Conservation (phyloP, 2,888 invertebrate genomes). For the Mallateleia sp. region DNA sequence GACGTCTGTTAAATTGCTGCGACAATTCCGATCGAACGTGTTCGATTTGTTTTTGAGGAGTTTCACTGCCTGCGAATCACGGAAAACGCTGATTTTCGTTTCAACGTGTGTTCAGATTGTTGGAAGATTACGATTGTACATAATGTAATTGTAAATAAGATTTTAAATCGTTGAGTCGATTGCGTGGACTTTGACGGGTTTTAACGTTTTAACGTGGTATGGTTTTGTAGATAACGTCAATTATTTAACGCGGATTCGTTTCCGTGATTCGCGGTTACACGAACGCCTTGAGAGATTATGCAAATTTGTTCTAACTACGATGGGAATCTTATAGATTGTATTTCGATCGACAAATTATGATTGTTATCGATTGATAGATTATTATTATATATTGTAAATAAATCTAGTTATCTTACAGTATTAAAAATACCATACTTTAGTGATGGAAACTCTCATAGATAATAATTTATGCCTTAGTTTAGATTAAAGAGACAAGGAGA, state of each 20-base stretch:
- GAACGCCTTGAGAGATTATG: constrained; percentile 40
- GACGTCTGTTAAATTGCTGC: constrained; percentile 35
- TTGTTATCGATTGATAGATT: constrained; percentile 84
- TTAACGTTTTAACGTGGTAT: constrained; percentile 3
- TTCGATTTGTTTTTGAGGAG: constrained; percentile 41
- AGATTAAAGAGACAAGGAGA: constrained; percentile 59
- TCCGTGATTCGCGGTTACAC: constrained; percentile 16
- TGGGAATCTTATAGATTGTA: constrained; percentile 80
- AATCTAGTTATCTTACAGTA: constrained; percentile 88
- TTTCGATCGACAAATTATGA: constrained; percentile 85
- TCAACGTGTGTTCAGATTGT: neutral
- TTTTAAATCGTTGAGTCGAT: constrained; percentile 6
- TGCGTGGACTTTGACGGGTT: neutral
- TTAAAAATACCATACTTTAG: constrained; percentile 88
- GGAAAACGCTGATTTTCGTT: neutral
- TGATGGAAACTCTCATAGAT: constrained; percentile 83
- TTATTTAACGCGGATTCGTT: constrained; percentile 29
- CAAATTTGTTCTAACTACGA: constrained; percentile 33
- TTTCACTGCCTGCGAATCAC: constrained; percentile 10
- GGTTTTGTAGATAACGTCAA: constrained; percentile 51
- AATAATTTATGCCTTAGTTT: constrained; percentile 86
- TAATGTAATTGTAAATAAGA: constrained; percentile 21
- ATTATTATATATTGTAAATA: constrained; percentile 88
- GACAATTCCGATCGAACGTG: constrained; percentile 45
- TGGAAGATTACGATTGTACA: neutral